These are phyloP conservation scores for Epinotia brunnichana DNA, from an alignment of 2,888 invertebrate species.

Conservation along the genomic window DNA sequence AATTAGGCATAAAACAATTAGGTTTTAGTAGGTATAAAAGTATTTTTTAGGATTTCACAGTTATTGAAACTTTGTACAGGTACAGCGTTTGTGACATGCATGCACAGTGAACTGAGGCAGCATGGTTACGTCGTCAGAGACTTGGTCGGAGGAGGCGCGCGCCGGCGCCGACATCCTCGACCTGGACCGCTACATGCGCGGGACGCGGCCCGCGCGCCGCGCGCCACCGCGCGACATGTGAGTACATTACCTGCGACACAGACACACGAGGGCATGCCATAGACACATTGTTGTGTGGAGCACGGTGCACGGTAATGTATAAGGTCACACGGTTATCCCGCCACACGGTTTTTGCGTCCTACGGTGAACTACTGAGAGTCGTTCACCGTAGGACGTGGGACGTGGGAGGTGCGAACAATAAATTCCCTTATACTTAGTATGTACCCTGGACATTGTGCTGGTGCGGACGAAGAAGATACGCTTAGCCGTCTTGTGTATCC, in stretches of 20 bases:
- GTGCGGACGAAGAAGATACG: background rate
- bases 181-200: conserved; percentile 64
- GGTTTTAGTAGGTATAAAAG: no score
- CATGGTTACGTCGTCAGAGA: conserved; percentile 55
- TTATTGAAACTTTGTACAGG: background rate
- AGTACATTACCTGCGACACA: background rate
- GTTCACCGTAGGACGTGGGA: no score
- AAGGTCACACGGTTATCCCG: background rate
- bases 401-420: no score
- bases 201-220: conserved; percentile 31
- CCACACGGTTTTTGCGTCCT: no score
- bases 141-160: conserved; percentile 52
- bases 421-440: no score
- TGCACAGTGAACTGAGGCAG: background rate
- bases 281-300: background rate
- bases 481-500: no score
- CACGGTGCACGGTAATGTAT: background rate
- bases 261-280: background rate
- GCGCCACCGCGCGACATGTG: conserved; percentile 10
- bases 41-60: no score
- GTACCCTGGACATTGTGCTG: no score
- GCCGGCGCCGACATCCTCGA: conserved; percentile 67
- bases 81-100: conserved; percentile 16
- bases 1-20: no score
- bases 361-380: no score